Percentiles rank a stretch among this genome's conserved stretches.
Conservation (phyloP, 2,888 invertebrate genomes). For the Gymnocheta viridis region DNA sequence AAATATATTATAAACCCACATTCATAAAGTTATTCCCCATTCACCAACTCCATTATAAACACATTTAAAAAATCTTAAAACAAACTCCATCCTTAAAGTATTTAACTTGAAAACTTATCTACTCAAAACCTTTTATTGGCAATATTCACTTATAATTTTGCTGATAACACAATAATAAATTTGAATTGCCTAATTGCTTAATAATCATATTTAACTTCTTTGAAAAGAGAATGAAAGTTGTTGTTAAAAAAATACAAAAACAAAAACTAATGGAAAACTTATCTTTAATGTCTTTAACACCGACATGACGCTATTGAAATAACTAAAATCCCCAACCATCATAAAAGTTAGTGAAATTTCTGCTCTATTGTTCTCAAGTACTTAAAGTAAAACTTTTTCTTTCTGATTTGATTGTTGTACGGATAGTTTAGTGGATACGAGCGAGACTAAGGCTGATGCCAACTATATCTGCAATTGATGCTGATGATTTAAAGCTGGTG, state of each 20-base stretch:
- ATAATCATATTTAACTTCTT: constrained; percentile 75
- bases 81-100: background rate
- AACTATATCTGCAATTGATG: constrained; percentile 16
- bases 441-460: background rate
- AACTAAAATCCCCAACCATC: constrained; percentile 34
- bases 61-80: background rate
- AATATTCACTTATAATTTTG: background rate
- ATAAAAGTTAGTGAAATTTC: constrained; percentile 57
- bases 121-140: background rate
- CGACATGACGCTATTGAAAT: constrained; percentile 25
- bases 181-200: constrained; percentile 80
- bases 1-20: background rate
- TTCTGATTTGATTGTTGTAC: constrained; percentile 29
- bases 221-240: constrained; percentile 39
- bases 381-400: constrained; percentile 53
- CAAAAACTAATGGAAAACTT: constrained; percentile 29
- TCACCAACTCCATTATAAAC: background rate
- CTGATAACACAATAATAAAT: constrained; percentile 73
- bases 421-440: constrained; percentile 12
- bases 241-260: background rate
- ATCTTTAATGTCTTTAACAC: constrained; percentile 55
- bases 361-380: constrained; percentile 59
- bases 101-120: background rate
- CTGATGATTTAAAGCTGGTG: constrained; percentile 50
- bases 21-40: background rate